Conservation (phyloP, 2,888 invertebrate genomes). For the Tridacna gigas region DNA sequence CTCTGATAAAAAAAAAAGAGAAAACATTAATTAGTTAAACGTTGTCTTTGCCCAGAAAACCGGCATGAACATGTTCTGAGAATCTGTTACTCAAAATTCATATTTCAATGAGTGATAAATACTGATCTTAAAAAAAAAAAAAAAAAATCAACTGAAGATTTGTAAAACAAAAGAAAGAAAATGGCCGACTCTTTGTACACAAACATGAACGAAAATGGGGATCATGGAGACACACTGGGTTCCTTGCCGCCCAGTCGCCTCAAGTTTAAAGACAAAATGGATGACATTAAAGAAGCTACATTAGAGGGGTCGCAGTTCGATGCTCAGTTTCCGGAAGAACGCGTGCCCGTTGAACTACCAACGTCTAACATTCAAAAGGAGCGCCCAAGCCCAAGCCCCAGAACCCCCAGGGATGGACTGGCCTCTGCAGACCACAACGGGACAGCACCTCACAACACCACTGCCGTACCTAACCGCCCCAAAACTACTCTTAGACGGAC, state of each 20-base stretch:
- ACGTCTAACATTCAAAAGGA: slow-evolving; percentile 8
- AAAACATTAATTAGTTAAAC: too few relatives aligned
- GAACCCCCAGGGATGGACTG: slow-evolving; percentile 1
- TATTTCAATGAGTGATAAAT: too few relatives aligned
- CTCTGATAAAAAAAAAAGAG: too few relatives aligned
- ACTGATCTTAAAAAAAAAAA: too few relatives aligned
- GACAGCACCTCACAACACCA: background rate
- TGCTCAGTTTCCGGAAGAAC: slow-evolving; percentile 54
- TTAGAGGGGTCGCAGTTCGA: slow-evolving; percentile 63
- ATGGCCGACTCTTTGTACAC: slow-evolving; percentile 4
- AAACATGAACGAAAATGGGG: background rate
- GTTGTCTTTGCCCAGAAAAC: too few relatives aligned
- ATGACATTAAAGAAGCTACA: slow-evolving; percentile 59
- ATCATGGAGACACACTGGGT: slow-evolving; percentile 48
- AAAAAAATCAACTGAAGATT: too few relatives aligned
- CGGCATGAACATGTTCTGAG: too few relatives aligned
- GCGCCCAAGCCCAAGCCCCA: background rate
- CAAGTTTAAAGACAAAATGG: slow-evolving; percentile 55
- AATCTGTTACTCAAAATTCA: too few relatives aligned
- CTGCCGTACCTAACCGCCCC: slow-evolving; percentile 32
- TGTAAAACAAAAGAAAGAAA: background rate
- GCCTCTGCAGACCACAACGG: slow-evolving; percentile 14
- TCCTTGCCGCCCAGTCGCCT: slow-evolving; percentile 50
- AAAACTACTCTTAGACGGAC: slow-evolving; percentile 59
- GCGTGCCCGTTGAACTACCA: slow-evolving; percentile 2